Evolutionary conservation across 1,140 invertebrate genomes (phyloP), one percentile per base, ranked within the genome.

Genomic region (Ceratina calcarata): DNA sequence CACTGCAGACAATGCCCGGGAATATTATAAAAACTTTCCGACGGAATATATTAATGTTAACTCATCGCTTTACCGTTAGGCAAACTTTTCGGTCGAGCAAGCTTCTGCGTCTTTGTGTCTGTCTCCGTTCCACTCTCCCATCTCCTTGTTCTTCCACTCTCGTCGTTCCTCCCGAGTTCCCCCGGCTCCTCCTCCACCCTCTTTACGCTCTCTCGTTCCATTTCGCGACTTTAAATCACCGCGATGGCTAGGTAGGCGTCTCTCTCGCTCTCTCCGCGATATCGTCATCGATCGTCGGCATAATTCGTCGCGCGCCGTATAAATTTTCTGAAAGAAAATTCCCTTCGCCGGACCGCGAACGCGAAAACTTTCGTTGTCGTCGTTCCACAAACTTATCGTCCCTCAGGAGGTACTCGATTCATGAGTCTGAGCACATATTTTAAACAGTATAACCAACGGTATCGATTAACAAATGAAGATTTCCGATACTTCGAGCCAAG

Each of bases 21-120:
- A 93, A 92, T 92, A 93, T 92, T 93, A 92, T 92, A 92, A 92
- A 92, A 93, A 92, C 91, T 93, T 92, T 93, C 86, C 89, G 91
- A 92, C 91, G 90, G 91, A 92, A 93, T 93, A 91, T 92, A 92
- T 93, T 92, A 92, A 93, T 92, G 91, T 92, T 92, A 92, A 92
- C 91, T 92, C 91, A 91, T 91, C 90, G 91, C 90, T 91, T 92
- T 90, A 91, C 91, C 91, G 92, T 92, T 92, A 92, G 90, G 87
- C 90, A 92, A 93, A 92, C 88, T 92, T 93, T 92, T 93, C 91
- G 89, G 87, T 88, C 89, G 86, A 78, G 70, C 87, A 86, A 82
- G 78, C 80, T 76, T 69, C 78, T 82, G 80, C 85, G 68, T 81
- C 87, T 85, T 87, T 81, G 71, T 70, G 73, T 78, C 73, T 70